Evolutionary conservation across 2,888 invertebrate species (phyloP).

Genomic region (Luffia ferchaultella): DNA sequence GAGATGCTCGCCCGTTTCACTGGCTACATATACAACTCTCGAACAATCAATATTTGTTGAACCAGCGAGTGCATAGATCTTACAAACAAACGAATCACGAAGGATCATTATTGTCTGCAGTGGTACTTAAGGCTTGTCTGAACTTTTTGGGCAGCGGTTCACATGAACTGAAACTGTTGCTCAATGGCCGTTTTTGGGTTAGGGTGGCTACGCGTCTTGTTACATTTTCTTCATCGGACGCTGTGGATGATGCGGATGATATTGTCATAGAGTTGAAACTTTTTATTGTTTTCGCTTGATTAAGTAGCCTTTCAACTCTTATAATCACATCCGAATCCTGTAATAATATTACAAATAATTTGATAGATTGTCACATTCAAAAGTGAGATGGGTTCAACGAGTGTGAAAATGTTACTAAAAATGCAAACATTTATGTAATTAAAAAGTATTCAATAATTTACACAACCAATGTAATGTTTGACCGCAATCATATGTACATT

Average conservation of each 20-base stretch:
- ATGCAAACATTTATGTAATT: too few relatives aligned
- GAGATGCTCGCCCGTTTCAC: too few relatives aligned
- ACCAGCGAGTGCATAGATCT: slow-evolving; percentile 20
- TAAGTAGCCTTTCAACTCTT: slow-evolving; percentile 41
- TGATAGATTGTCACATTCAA: too few relatives aligned
- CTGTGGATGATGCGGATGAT: slow-evolving; percentile 17
- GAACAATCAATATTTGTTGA: slow-evolving; percentile 35
- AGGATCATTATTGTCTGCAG: slow-evolving; percentile 17
- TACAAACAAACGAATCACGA: background rate
- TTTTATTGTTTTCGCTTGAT: slow-evolving; percentile 22
- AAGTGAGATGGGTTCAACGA: too few relatives aligned
- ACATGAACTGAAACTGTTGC: slow-evolving; percentile 33
- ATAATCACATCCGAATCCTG: slow-evolving; percentile 42
- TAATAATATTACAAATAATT: slow-evolving; percentile 9
- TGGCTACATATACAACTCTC: too few relatives aligned
- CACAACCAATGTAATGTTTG: too few relatives aligned
- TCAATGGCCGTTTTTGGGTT: slow-evolving; percentile 32
- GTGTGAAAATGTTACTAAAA: too few relatives aligned
- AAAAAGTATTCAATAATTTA: too few relatives aligned
- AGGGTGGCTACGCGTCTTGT: slow-evolving; percentile 29
- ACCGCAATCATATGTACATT: too few relatives aligned
- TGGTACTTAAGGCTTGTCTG: slow-evolving; percentile 20
- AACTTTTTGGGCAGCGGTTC: slow-evolving; percentile 46
- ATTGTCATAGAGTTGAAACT: slow-evolving; percentile 25
- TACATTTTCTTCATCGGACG: slow-evolving; percentile 30